Base-by-base conservation (phyloP, 2,113 vertebrate species). In the Pteronura brasiliensis region DNA sequence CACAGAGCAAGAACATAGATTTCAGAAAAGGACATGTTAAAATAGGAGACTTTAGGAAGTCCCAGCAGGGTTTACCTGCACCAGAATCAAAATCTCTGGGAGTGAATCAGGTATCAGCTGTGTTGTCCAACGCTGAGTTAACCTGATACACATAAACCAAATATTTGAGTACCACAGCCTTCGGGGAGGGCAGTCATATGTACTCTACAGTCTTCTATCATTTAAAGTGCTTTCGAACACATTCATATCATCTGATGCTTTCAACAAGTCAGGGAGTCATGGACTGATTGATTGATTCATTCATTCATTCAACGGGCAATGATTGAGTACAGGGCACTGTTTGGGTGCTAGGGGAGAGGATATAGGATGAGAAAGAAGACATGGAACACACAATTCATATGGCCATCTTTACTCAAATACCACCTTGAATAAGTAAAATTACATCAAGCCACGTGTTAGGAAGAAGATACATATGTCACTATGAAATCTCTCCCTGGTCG, bases 1-100 rank as follows among this genome's bases (percentile, higher is more conserved):
- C 14, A 4, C 17, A 18, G 13, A 57, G 1, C 44, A 69, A 67
- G 7, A 44, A 13, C 11, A 3, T 4, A 9, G 44, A n/a, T 59
- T 61, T 59, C 34, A 31, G 20, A 29, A 9, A 11, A 34, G 42
- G 21, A 49, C 7, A 15, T 1, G 39, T n/a, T 29, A 92, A 74
- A 59, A 93, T 0, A 20, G 1, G 4, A 42, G 12, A 69, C 20
- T 34, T 17, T 1, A 21, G 85, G 39, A 20, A 18, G 11, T 65
- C 20, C 39, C 21, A 0, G 29, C 11, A 23, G 39, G 12, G 52
- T 2, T 21, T 25, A 20, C 1, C 11, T 20, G 0, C 2, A 15
- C 27, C 20, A 61, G 13, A 61, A 36, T 39, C 11, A 63, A 42
- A 52, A 82, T 59, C 25, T 39, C 25, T 29, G 29, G 29, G 39